Evolutionary conservation across 2,113 vertebrate genomes (phyloP).

Genomic region (Brachyhypopomus occidentalis): DNA sequence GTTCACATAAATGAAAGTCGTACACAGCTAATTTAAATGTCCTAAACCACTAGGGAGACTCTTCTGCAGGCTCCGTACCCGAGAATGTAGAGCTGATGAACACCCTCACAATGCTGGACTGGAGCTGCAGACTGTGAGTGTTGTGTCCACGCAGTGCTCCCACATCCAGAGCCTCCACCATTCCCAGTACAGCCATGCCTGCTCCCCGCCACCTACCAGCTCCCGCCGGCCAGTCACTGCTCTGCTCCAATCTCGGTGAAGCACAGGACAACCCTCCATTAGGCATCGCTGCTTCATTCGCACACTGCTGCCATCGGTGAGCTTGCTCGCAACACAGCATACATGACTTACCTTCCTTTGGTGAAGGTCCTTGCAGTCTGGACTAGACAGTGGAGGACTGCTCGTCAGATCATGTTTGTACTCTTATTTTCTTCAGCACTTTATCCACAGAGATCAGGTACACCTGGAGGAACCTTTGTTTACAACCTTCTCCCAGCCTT

Average conservation of each 20-base stretch:
- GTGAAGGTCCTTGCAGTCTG: neutral
- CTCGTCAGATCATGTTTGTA: conserved; percentile 46
- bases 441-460: conserved; percentile 55
- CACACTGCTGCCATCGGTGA: neutral
- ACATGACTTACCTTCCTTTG: neutral
- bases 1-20: neutral
- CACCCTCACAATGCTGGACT: conserved; percentile 69
- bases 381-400: neutral
- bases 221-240: neutral
- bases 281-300: neutral
- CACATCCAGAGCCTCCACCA: conserved; percentile 39
- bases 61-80: conserved; percentile 63
- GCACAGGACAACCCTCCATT: neutral
- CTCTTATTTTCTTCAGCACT: conserved; percentile 28
- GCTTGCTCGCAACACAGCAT: neutral
- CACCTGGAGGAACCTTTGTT: conserved; percentile 57
- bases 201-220: neutral
- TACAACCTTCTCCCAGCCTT: conserved; percentile 38
- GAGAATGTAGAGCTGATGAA: conserved; percentile 79
- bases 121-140: conserved; percentile 20
- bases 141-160: conserved; percentile 58
- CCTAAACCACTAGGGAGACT: neutral
- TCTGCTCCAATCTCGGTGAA: neutral
- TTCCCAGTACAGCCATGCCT: conserved; percentile 25
- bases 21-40: neutral